phyloP scores from a whole-genome alignment of 2,113 vertebrate species.

The Xyliphius kryptos region DNA sequence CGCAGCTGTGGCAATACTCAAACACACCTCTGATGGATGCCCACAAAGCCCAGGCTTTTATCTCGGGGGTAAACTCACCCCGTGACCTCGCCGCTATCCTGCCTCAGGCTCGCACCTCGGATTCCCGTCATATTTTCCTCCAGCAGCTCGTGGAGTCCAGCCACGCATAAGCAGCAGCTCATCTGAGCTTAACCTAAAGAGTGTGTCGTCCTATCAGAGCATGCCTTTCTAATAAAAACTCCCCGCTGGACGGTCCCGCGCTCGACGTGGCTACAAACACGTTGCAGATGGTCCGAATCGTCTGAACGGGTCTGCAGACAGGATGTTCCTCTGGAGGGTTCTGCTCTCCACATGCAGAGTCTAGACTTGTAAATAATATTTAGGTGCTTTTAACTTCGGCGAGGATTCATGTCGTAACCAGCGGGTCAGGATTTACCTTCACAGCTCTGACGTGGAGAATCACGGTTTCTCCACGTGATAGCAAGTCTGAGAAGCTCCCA shows the following conservation, averaged over 20 bases:
- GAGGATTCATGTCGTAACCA: too few species aligned
- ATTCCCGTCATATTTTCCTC: background rate
- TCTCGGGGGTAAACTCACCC: slow-evolving; percentile 53
- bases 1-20: slow-evolving; percentile 64
- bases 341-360: too few species aligned
- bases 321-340: background rate
- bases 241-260: background rate
- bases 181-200: background rate
- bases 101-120: background rate
- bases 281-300: background rate
- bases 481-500: too few species aligned
- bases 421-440: background rate
- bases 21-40: slow-evolving; percentile 55
- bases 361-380: too few species aligned
- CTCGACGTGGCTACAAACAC: background rate
- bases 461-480: slow-evolving; percentile 3
- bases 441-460: background rate
- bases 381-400: too few species aligned
- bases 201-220: background rate
- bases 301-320: background rate
- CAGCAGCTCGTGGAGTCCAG: background rate
- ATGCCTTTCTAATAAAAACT: background rate
- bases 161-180: background rate
- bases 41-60: slow-evolving; percentile 52
- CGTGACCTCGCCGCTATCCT: slow-evolving; percentile 31